These are phyloP conservation scores for Papilio gigon DNA, from an alignment of 2,888 invertebrate genomes.

Conservation along the genomic window DNA sequence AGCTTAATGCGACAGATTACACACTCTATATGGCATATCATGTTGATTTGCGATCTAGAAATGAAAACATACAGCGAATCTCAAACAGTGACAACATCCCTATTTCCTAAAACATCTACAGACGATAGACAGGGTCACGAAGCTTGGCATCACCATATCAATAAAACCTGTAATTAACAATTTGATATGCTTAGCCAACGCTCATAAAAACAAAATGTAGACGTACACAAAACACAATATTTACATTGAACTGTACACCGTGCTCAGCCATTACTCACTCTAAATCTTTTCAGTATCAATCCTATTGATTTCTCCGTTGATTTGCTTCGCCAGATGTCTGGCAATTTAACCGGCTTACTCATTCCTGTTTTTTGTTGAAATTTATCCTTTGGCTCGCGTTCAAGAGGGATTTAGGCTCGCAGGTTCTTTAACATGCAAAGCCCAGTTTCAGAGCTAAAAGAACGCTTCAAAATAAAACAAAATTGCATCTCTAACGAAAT, in stretches of 20 bases:
- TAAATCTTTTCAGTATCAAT: conserved; percentile 67
- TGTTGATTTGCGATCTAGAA: too few relatives aligned
- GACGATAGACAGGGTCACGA: conserved; percentile 30
- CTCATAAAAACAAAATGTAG: conserved; percentile 52
- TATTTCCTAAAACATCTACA: conserved; percentile 9
- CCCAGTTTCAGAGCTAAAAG: conserved; percentile 20
- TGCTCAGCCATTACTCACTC: conserved; percentile 66
- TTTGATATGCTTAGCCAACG: conserved; percentile 52
- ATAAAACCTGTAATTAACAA: conserved; percentile 27
- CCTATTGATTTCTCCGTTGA: conserved; percentile 74
- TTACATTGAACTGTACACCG: conserved; percentile 55
- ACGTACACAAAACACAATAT: conserved; percentile 55
- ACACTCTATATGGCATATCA: too few relatives aligned
- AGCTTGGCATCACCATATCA: conserved; percentile 43
- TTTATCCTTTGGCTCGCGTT: conserved; percentile 32
- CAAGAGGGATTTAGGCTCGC: conserved; percentile 24
- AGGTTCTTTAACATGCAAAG: conserved; percentile 29
- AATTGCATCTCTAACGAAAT: conserved; percentile 12
- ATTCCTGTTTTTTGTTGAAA: conserved; percentile 49
- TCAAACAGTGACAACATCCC: neutral
- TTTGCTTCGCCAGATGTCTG: conserved; percentile 75
- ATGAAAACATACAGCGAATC: neutral
- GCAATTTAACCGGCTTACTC: conserved; percentile 67
- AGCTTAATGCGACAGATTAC: too few relatives aligned
- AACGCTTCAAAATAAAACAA: conserved; percentile 9